These are phyloP conservation scores for Andrena praecox DNA, from an alignment of 2,888 invertebrate species.

Conservation along the genomic window DNA sequence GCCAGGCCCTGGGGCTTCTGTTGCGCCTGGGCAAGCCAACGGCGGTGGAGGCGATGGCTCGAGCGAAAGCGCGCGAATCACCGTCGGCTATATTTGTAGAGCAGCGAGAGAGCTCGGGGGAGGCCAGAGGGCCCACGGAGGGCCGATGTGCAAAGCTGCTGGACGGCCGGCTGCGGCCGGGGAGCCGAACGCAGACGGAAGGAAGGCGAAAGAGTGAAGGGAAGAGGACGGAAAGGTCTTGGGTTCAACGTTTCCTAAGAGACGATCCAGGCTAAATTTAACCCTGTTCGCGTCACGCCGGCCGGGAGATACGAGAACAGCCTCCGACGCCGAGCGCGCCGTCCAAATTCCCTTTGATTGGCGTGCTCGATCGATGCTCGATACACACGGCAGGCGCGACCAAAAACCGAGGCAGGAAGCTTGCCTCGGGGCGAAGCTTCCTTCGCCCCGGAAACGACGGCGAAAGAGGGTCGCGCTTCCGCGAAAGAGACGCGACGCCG, in stretches of 20 bases:
- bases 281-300: slow-evolving; percentile 67
- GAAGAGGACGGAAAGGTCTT: slow-evolving; percentile 64
- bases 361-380: slow-evolving; percentile 32
- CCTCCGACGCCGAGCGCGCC: slow-evolving; percentile 51
- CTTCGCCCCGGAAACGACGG: not conserved
- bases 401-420: slow-evolving; percentile 7
- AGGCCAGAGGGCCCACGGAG: slow-evolving; percentile 19
- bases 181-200: slow-evolving; percentile 31
- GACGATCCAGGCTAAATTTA: slow-evolving; percentile 77
- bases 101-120: slow-evolving; percentile 11
- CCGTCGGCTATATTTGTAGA: slow-evolving; percentile 31
- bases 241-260: slow-evolving; percentile 77
- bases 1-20: slow-evolving; percentile 28
- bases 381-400: not conserved
- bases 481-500: slow-evolving; percentile 6
- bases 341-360: slow-evolving; percentile 62
- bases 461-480: slow-evolving; percentile 38
- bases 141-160: slow-evolving; percentile 15
- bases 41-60: not conserved
- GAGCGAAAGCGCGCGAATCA: slow-evolving; percentile 25
- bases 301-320: slow-evolving; percentile 53
- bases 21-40: slow-evolving; percentile 20
- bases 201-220: slow-evolving; percentile 37
- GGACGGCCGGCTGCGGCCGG: slow-evolving; percentile 19
- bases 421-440: not conserved